Conservation (phyloP, 1,140 invertebrate species). For the Sitodiplosis mosellana region DNA sequence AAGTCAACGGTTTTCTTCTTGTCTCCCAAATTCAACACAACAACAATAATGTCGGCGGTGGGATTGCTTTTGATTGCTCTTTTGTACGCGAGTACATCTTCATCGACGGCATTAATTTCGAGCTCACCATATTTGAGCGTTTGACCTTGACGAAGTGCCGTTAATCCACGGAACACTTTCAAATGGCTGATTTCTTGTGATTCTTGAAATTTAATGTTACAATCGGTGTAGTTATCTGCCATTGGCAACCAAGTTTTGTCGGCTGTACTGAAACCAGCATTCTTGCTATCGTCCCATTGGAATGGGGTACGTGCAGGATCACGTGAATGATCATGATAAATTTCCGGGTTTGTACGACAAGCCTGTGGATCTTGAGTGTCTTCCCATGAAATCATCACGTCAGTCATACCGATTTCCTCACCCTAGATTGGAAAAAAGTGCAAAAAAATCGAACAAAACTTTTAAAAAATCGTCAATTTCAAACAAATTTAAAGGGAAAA, state of each 20-base stretch:
- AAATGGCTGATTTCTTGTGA: slow-evolving; percentile 16
- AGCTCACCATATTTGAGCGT: slow-evolving; percentile 20
- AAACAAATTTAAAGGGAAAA: no score
- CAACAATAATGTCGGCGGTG: no score
- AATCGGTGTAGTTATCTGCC: slow-evolving; percentile 27
- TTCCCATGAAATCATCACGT: slow-evolving; percentile 32
- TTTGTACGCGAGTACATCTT: slow-evolving; percentile 17
- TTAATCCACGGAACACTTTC: slow-evolving; percentile 23
- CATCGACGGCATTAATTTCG: slow-evolving; percentile 13
- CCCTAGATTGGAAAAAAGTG: no score
- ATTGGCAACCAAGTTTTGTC: slow-evolving; percentile 37
- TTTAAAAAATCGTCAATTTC: no score
- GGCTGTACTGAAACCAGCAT: slow-evolving; percentile 32
- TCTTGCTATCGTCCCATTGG: slow-evolving; percentile 34
- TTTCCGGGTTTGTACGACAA: no score
- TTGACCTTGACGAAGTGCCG: slow-evolving; percentile 10
- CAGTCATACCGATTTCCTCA: slow-evolving; percentile 60
- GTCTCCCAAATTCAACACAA: no score
- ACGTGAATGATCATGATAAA: slow-evolving; percentile 28
- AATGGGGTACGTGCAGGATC: slow-evolving; percentile 38
- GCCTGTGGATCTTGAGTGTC: slow-evolving; percentile 26
- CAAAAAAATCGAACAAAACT: no score
- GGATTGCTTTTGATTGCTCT: no score
- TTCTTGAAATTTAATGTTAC: slow-evolving; percentile 26
- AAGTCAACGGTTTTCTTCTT: no score